phyloP scores from a whole-genome alignment of 2,888 invertebrate genomes.

The Meiosimyza decipiens region DNA sequence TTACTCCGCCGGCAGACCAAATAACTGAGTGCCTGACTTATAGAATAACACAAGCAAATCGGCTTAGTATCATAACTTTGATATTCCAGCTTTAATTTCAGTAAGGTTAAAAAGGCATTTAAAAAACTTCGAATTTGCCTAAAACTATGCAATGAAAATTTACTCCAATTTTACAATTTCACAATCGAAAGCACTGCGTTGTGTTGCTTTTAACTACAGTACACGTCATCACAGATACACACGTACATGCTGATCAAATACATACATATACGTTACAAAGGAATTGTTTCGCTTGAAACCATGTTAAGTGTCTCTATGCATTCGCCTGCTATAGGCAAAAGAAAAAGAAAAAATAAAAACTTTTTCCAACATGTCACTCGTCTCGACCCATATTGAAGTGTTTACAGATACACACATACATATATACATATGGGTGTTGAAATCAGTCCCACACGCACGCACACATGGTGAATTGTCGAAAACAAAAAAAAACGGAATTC shows the following conservation, averaged over 20 bases:
- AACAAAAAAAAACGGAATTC: background rate
- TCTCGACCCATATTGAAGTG: conserved; percentile 14
- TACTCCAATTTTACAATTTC: no score
- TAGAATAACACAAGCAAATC: no score
- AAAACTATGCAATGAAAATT: no score
- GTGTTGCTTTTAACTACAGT: no score
- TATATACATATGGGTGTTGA: background rate
- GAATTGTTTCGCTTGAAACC: conserved; percentile 21
- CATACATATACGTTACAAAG: background rate
- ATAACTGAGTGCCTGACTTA: no score
- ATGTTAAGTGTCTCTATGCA: conserved; percentile 12
- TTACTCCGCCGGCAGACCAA: no score
- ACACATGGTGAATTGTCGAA: conserved; percentile 15
- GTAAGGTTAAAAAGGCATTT: no score
- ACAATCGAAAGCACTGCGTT: no score
- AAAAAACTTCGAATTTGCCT: no score
- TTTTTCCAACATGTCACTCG: conserved; percentile 21
- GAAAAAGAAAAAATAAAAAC: no score
- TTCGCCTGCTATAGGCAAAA: conserved; percentile 3
- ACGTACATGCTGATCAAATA: background rate
- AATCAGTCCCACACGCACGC: background rate
- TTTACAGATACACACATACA: background rate
- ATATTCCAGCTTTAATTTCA: no score
- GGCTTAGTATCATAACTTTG: no score
- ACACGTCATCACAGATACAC: background rate